Evolutionary conservation across 2,113 vertebrate genomes (phyloP).

Genomic region (Crotalus helleri): DNA sequence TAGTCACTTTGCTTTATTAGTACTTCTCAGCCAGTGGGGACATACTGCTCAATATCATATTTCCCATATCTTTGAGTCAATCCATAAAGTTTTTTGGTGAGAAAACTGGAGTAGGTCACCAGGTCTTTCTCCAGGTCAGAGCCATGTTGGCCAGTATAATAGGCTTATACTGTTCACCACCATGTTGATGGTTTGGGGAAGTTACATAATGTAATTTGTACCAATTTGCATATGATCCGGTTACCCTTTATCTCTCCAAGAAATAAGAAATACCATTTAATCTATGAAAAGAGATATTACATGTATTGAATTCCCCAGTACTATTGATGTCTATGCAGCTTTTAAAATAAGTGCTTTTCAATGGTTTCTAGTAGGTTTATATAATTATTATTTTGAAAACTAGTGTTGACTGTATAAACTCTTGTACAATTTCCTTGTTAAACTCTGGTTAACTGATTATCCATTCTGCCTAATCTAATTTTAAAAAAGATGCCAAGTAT

Average conservation of each 20-base stretch:
- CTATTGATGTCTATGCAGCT: not conserved
- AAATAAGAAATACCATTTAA: not conserved
- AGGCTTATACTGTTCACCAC: too few relatives aligned
- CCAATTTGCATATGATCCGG: not conserved
- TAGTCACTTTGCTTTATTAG: too few relatives aligned
- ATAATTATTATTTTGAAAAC: not conserved
- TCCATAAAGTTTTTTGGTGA: too few relatives aligned
- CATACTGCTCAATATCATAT: too few relatives aligned
- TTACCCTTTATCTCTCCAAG: not conserved
- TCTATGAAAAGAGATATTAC: not conserved
- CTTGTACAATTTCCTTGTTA: not conserved
- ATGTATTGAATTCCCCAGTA: not conserved
- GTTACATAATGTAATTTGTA: not conserved
- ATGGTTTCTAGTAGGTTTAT: not conserved
- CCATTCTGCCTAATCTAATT: not conserved
- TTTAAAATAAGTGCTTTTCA: not conserved
- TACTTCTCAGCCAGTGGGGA: too few relatives aligned
- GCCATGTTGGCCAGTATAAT: too few relatives aligned
- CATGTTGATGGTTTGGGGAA: too few relatives aligned
- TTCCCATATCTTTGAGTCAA: too few relatives aligned
- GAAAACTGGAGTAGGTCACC: too few relatives aligned
- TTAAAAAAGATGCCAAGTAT: not conserved
- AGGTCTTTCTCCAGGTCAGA: too few relatives aligned
- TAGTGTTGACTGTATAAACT: not conserved
- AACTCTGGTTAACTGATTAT: not conserved